A percentile compares a stretch with the other conserved stretches of the same genome.
These are phyloP conservation scores for Rotaria sp. DNA, from an alignment of 2,888 invertebrate genomes.

Conservation along the genomic window DNA sequence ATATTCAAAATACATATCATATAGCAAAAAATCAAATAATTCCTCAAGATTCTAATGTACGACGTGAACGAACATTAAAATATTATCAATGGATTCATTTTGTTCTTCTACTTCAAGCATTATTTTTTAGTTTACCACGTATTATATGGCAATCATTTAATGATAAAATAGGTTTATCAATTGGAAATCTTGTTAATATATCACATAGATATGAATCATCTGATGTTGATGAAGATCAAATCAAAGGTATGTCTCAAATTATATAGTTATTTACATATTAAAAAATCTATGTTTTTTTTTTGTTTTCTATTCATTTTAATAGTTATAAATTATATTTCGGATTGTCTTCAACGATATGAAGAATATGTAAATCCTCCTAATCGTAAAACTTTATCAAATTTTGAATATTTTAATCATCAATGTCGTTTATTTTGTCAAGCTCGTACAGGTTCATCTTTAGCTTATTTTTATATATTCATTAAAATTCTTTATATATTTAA, in stretches of 20 bases:
- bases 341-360: neutral
- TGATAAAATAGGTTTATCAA: constrained; percentile 35
- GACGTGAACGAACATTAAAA: constrained; percentile 36
- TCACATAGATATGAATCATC: constrained; percentile 32
- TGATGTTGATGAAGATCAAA: constrained; percentile 31
- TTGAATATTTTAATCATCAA: neutral
- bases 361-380: neutral
- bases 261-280: neutral
- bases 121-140: constrained; percentile 35
- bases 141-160: constrained; percentile 40
- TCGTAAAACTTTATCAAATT: too few relatives aligned
- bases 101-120: constrained; percentile 38
- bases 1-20: constrained; percentile 41
- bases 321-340: neutral
- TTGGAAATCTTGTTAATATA: constrained; percentile 32
- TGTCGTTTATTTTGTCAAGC: neutral
- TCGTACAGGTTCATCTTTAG: neutral
- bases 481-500: neutral
- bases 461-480: neutral
- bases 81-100: constrained; percentile 41
- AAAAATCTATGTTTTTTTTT: neutral
- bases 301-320: neutral
- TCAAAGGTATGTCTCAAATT: neutral
- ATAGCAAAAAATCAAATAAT: constrained; percentile 31
- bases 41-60: neutral